A percentile compares a stretch with the other conserved stretches of the same genome.
phyloP scores from a whole-genome alignment of 1,140 invertebrate species.

The Penaeus vannamei region DNA sequence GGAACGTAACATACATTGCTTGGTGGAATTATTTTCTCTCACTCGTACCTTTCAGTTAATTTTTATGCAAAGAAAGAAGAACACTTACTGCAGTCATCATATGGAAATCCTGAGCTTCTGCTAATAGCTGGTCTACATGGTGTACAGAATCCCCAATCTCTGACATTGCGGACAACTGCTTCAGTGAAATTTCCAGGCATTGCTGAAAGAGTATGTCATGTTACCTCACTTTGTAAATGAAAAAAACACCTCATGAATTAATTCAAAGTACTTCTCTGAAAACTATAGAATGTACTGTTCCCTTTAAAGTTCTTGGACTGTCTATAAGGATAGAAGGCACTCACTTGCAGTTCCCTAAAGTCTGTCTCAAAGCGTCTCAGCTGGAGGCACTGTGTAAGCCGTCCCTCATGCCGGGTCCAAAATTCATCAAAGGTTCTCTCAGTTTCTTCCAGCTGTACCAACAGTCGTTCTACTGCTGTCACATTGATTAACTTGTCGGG shows the following conservation, averaged over 20 bases:
- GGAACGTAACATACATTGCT: too few species aligned
- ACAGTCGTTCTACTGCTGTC: slow-evolving; percentile 91
- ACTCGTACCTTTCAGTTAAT: background rate
- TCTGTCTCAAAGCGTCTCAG: slow-evolving; percentile 91
- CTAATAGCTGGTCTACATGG: slow-evolving; percentile 83
- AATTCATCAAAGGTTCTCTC: slow-evolving; percentile 94
- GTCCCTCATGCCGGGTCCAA: slow-evolving; percentile 90
- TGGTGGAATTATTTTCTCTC: too few species aligned
- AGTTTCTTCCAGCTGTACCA: slow-evolving; percentile 95
- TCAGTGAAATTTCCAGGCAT: slow-evolving; percentile 72
- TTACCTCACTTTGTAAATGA: too few species aligned
- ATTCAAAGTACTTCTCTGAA: too few species aligned
- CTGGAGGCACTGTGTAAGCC: slow-evolving; percentile 89
- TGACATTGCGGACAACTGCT: slow-evolving; percentile 76
- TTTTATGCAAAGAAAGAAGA: background rate
- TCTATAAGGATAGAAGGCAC: background rate
- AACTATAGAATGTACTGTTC: too few species aligned
- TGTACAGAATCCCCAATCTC: slow-evolving; percentile 88
- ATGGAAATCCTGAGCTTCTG: slow-evolving; percentile 84
- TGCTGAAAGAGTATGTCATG: slow-evolving; percentile 70
- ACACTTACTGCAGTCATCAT: slow-evolving; percentile 79
- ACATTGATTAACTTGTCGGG: slow-evolving; percentile 86
- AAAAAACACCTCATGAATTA: too few species aligned
- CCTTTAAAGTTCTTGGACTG: too few species aligned
- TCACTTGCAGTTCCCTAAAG: slow-evolving; percentile 84